These are phyloP conservation scores for Albula glossodonta DNA, from an alignment of 2,113 vertebrate species.

Conservation along the genomic window DNA sequence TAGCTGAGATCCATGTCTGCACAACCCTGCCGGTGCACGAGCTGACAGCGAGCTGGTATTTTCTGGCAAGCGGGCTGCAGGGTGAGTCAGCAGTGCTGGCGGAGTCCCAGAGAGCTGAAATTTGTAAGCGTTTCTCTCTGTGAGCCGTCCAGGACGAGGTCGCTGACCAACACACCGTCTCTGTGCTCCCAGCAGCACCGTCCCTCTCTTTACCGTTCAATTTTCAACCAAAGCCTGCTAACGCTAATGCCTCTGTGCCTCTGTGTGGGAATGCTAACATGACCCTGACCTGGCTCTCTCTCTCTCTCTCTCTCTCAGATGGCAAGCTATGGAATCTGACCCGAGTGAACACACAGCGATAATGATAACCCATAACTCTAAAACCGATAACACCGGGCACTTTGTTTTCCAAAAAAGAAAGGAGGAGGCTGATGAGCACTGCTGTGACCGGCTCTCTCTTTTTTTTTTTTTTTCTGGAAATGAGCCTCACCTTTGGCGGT, in stretches of 20 bases:
- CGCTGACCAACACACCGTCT: not conserved
- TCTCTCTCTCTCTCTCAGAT: too few relatives aligned
- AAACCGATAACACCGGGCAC: too few relatives aligned
- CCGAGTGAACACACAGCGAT: too few relatives aligned
- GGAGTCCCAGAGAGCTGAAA: not conserved
- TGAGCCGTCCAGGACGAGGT: not conserved
- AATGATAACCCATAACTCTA: too few relatives aligned
- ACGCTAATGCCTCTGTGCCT: not conserved
- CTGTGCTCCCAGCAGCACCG: not conserved
- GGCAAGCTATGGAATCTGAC: too few relatives aligned
- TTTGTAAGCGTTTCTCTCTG: not conserved
- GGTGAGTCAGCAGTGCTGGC: not conserved
- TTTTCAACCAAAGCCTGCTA: not conserved
- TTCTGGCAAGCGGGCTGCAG: not conserved
- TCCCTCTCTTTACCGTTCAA: not conserved
- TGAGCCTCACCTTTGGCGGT: too few relatives aligned
- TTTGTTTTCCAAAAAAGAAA: too few relatives aligned
- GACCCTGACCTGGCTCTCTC: not conserved
- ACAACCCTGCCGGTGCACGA: not conserved
- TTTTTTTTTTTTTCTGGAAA: too few relatives aligned
- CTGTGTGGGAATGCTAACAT: not conserved
- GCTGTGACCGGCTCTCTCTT: too few relatives aligned
- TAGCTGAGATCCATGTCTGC: not conserved
- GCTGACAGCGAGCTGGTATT: not conserved
- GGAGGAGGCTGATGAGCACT: too few relatives aligned